Evolutionary conservation across 2,113 vertebrate genomes (phyloP), one percentile per base, ranked within the genome.

Genomic region (Sturnira hondurensis): DNA sequence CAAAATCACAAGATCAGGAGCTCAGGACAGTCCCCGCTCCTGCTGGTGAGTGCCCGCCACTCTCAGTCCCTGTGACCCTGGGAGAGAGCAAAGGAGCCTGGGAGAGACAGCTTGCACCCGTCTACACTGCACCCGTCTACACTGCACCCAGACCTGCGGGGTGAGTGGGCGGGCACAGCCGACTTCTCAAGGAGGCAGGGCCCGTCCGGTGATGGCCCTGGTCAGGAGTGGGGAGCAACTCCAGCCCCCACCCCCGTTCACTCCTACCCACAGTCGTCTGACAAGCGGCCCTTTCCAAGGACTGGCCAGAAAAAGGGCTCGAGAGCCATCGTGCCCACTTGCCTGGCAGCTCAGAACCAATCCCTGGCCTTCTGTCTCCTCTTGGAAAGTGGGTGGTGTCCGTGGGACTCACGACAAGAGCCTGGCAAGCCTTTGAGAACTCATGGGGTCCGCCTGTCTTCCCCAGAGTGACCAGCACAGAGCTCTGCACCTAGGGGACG

Each of bases 321-420:
- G 13, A 96, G 97, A 83, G 95, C 47, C 91, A 96, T 91, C 63
- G 71, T 83, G 88, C 52, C 3, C 93, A 0, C 17, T 77, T 26
- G 11, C 95, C 85, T 80, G 82, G 96, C 86, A 54, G 96, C 96
- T 87, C 77, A 91, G 89, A 97, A 17, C 94, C 3, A 15, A 93
- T 91, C 89, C n/a, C 95, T 96, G 78, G 17, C 47, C 87, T 93
- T 20, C 22, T 33, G 78, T 95, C 87, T 97, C 93, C 95, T 98
- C 95, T 96, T 95, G 94, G 97, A 97, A 98, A 97, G 97, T 67
- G 58, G 54, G 82, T 24, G 63, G 68, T 94, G 89, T 96, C 96
- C 88, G 13, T 22, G 63, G 96, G 93, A 85, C 96, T 97, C 82
- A 67, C 31, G 97, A 95, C 95, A 94, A 43, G 41, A 92, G 63